phyloP scores from a whole-genome alignment of 2,797 vertebrate species.

The Hypotaenidia okinawae region DNA sequence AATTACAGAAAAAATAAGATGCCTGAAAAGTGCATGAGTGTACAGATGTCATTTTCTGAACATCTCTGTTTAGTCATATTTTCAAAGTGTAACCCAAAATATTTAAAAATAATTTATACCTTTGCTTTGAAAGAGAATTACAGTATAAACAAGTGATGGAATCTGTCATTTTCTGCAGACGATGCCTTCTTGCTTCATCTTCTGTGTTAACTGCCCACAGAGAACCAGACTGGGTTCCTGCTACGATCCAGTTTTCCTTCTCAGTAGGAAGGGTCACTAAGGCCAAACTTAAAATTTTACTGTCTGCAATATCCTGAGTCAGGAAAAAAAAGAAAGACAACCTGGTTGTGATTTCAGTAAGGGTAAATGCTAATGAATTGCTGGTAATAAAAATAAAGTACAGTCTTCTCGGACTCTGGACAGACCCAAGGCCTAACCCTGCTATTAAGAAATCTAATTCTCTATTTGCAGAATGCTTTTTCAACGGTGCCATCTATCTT shows the following conservation, averaged over 20 bases:
- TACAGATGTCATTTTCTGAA: neutral
- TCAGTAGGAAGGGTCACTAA: constrained; percentile 82
- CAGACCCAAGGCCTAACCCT: neutral
- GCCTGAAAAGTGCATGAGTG: neutral
- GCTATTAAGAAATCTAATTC: neutral
- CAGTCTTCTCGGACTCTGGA: neutral
- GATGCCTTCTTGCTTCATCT: constrained; percentile 78
- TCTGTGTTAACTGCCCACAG: constrained; percentile 83
- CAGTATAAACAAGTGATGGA: constrained; percentile 92
- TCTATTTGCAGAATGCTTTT: neutral
- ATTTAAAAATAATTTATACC: constrained; percentile 71
- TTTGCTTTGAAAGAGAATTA: constrained; percentile 80
- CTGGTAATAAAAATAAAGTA: neutral
- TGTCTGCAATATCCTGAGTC: constrained; percentile 85
- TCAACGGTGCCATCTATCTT: neutral
- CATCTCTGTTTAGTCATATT: neutral
- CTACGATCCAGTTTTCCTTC: constrained; percentile 88
- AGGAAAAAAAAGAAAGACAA: neutral
- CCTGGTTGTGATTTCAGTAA: neutral
- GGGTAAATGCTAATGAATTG: neutral
- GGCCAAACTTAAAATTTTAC: constrained; percentile 88
- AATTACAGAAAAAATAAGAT: neutral
- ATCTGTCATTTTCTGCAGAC: constrained; percentile 87
- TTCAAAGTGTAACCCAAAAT: neutral
- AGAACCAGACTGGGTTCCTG: constrained; percentile 89